Base-by-base conservation (phyloP, 2,888 invertebrate genomes). In the Odontomyia ornata region DNA sequence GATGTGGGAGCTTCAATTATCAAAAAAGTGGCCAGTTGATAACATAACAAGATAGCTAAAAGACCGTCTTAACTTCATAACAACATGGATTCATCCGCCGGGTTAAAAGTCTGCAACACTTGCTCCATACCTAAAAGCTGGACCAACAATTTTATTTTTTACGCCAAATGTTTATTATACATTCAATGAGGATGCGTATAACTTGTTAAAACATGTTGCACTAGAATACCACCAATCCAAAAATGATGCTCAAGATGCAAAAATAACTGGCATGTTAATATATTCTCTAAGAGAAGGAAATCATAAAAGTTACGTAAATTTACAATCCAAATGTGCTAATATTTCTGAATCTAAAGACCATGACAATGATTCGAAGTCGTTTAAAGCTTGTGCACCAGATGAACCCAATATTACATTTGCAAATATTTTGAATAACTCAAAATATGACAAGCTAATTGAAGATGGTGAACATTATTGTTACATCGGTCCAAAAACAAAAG, bases 91-190 rank as follows among this genome's bases (percentile, higher is more conserved):
- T 30, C 89, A 91, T 80, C 93, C 94, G 0, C 88, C 91, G 77
- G 94, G 93, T 83, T 88, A 89, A 62, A 95, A 95, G 85, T 90
- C 92, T 13, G 88, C 89, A 43, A 89, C 88, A 23, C 88, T 96
- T 67, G 91, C 93, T n/a, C 89, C 88, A 80, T 91, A 90, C 83
- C 87, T 93, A 11, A 90, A 91, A 80, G 89, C 90, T 47, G 92
- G 91, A 75, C 93, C 95, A 1, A 90, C 92, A 62, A 85, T 96
- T 52, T 88, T 96, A 80, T 85, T 95, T 76, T 95, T 95, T 82
- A 93, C 94, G 0, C 94, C 95, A 7, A 88, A 91, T 77, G 93
- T 93, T 85, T 92, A 93, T n/a, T 86, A 93, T 56, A 88, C 90
- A 82, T 86, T 88, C 75, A 88, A 89, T 80, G 89, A 91, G 81